A percentile compares a stretch with the other conserved stretches of the same genome.
These are phyloP conservation scores for Hyperoplus immaculatus DNA, from an alignment of 2,797 vertebrate species.

Conservation along the genomic window DNA sequence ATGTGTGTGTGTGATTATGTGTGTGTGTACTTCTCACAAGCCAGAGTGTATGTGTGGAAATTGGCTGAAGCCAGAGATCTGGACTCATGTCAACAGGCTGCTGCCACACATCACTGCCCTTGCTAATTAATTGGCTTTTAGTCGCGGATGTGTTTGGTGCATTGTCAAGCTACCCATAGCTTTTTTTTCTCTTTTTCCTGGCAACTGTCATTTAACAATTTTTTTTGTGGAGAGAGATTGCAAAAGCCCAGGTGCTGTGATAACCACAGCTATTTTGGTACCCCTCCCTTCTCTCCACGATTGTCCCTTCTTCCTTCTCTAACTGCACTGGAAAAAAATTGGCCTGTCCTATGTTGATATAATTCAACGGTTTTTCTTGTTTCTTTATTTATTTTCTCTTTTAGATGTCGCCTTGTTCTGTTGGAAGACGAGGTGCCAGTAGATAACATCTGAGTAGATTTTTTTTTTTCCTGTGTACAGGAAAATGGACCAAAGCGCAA, in stretches of 20 bases:
- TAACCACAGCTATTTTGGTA: slow-evolving; percentile 45
- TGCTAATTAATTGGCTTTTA: slow-evolving; percentile 90
- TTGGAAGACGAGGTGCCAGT: slow-evolving; percentile 55
- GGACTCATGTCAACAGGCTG: slow-evolving; percentile 87
- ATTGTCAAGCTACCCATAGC: slow-evolving; percentile 80
- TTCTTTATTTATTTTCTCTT: slow-evolving; percentile 62
- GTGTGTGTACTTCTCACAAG: slow-evolving; percentile 41
- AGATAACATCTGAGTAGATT: slow-evolving; percentile 63
- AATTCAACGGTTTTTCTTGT: slow-evolving; percentile 61
- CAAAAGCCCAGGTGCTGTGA: slow-evolving; percentile 45
- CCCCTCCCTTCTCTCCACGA: neutral
- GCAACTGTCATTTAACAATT: slow-evolving; percentile 75
- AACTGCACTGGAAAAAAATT: slow-evolving; percentile 9
- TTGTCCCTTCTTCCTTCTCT: neutral
- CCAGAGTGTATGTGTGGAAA: slow-evolving; percentile 66
- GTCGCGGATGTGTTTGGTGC: slow-evolving; percentile 83
- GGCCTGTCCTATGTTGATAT: slow-evolving; percentile 45
- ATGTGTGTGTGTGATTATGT: slow-evolving; percentile 29
- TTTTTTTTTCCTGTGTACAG: slow-evolving; percentile 62
- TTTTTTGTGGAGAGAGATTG: slow-evolving; percentile 46
- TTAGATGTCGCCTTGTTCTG: slow-evolving; percentile 56
- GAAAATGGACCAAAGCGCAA: slow-evolving; percentile 78
- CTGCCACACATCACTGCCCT: slow-evolving; percentile 86
- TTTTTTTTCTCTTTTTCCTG: slow-evolving; percentile 55
- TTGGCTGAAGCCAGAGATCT: slow-evolving; percentile 82